A percentile compares a stretch with the other conserved stretches of the same genome.
These are phyloP conservation scores for Calidris pugnax DNA, from an alignment of 2,113 vertebrate species.

Conservation along the genomic window DNA sequence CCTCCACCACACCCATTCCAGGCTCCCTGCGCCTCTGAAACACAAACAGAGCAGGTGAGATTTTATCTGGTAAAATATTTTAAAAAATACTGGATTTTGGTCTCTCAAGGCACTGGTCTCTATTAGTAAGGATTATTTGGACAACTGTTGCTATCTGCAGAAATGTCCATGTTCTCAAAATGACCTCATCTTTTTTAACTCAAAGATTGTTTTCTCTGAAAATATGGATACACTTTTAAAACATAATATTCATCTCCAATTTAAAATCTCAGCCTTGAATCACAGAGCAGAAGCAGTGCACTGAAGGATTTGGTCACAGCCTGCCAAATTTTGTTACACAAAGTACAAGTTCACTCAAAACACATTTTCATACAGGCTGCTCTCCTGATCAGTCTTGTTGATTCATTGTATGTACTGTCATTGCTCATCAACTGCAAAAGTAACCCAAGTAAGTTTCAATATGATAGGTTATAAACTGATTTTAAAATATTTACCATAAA, in stretches of 20 bases:
- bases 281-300: not conserved
- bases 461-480: not conserved
- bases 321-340: not conserved
- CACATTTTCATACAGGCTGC: not conserved
- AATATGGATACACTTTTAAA: not conserved
- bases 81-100: not conserved
- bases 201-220: not conserved
- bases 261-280: not conserved
- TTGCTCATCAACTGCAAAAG: not conserved
- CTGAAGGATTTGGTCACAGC: not conserved
- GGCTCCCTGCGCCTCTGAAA: not conserved
- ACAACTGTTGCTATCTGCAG: not conserved
- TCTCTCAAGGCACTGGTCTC: not conserved
- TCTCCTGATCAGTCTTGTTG: not conserved
- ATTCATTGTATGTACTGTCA: not conserved
- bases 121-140: not conserved
- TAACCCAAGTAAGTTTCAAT: not conserved
- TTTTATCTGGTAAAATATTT: constrained; percentile 36
- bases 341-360: not conserved
- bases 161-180: not conserved
- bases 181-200: not conserved
- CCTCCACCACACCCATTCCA: constrained; percentile 37
- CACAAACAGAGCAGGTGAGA: constrained; percentile 4
- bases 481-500: constrained; percentile 40
- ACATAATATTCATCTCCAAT: not conserved